phyloP scores from a whole-genome alignment of 2,888 invertebrate species.

The Oxycera nigricornis region DNA sequence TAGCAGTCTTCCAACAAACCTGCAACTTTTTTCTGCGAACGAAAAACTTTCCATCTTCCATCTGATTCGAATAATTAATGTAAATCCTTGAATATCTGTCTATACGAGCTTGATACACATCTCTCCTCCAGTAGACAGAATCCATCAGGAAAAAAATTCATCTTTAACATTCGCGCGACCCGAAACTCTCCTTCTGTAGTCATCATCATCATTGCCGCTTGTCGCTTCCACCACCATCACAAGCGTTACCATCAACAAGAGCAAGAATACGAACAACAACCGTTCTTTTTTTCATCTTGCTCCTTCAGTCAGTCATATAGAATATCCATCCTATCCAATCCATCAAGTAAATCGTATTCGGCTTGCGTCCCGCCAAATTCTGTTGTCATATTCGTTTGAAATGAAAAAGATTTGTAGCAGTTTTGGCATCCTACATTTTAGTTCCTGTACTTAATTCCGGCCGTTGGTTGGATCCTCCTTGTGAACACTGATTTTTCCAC shows the following conservation, averaged over 20 bases:
- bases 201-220: neutral
- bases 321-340: conserved; percentile 30
- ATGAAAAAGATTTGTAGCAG: neutral
- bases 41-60: neutral
- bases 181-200: conserved; percentile 1
- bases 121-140: neutral
- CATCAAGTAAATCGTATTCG: conserved; percentile 33
- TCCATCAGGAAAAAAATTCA: neutral
- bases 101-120: neutral
- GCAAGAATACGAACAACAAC: no score
- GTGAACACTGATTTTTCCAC: conserved; percentile 29
- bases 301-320: neutral
- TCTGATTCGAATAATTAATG: conserved; percentile 1
- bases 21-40: no score
- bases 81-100: neutral
- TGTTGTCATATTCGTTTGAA: conserved; percentile 12
- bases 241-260: no score
- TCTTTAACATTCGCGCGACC: conserved; percentile 12
- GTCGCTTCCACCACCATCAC: neutral
- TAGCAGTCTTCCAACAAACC: no score
- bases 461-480: neutral
- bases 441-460: neutral
- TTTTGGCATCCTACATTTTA: neutral
- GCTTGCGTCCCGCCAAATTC: conserved; percentile 8
- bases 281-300: neutral